Evolutionary conservation across 1,140 invertebrate genomes (phyloP).

Genomic region (Diabrotica virgifera): DNA sequence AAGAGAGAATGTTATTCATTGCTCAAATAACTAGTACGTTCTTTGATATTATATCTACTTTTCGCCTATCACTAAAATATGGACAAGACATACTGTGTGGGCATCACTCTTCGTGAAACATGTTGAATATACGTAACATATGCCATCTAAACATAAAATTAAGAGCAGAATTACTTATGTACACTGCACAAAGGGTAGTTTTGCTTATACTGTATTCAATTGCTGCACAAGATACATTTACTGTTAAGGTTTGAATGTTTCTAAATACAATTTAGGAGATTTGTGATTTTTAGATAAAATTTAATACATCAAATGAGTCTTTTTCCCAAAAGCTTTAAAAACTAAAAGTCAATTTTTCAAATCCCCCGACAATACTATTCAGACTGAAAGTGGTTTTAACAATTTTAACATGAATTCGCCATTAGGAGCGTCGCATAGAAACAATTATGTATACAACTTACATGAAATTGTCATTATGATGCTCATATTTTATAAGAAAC

Average conservation of each 20-base stretch:
- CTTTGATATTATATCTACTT: conserved; percentile 11
- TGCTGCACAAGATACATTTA: not conserved
- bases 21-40: not conserved
- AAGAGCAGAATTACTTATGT: not conserved
- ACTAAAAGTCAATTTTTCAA: no score
- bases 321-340: no score
- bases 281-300: not conserved
- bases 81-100: conserved; percentile 45
- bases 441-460: no score
- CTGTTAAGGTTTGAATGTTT: not conserved
- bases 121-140: not conserved
- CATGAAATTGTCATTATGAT: no score
- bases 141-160: not conserved
- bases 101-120: conserved; percentile 27
- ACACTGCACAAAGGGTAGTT: not conserved
- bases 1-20: not conserved
- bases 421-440: no score
- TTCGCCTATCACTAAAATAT: conserved; percentile 26
- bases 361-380: no score
- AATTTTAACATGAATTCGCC: no score
- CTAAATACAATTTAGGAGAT: not conserved
- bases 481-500: no score
- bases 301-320: not conserved
- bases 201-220: not conserved
- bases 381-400: no score